Percentiles rank a stretch among this genome's conserved stretches.
phyloP scores from a whole-genome alignment of 2,113 vertebrate species.

The Epinephelus moara region DNA sequence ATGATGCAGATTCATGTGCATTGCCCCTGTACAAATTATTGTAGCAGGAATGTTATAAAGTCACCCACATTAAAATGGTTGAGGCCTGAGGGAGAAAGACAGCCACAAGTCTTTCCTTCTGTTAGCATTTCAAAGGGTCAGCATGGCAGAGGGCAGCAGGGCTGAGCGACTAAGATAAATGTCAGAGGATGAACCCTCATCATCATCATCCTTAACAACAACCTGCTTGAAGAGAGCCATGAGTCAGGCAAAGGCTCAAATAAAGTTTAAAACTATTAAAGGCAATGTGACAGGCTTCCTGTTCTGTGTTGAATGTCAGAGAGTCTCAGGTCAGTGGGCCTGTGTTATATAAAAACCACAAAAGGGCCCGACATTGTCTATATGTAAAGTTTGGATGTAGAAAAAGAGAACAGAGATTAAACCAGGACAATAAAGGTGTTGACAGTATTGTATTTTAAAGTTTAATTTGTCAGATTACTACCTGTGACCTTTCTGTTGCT shows the following conservation, averaged over 20 bases:
- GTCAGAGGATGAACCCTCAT: conserved; percentile 30
- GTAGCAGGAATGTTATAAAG: background rate
- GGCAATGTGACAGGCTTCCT: conserved; percentile 10
- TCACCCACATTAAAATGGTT: no score
- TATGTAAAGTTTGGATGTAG: background rate
- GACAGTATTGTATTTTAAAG: background rate
- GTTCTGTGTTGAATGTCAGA: conserved; percentile 23
- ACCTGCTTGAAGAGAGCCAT: conserved; percentile 3
- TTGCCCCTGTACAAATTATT: background rate
- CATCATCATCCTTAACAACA: background rate
- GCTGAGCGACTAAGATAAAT: conserved; percentile 50
- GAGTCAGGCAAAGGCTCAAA: conserved; percentile 26
- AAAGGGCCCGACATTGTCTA: background rate
- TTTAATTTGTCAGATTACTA: background rate
- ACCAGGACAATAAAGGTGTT: background rate
- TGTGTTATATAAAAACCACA: background rate
- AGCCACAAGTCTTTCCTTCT: background rate
- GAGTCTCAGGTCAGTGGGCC: background rate
- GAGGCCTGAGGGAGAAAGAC: conserved; percentile 1
- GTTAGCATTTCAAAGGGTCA: conserved; percentile 56
- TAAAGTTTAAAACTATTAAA: conserved; percentile 25
- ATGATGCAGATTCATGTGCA: background rate
- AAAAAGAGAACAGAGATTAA: background rate
- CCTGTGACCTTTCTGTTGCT: no score
- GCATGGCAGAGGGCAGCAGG: conserved; percentile 9